Base-by-base conservation (phyloP, 2,113 vertebrate species). In the western clawed frog (Xenopus tropicalis) region DNA sequence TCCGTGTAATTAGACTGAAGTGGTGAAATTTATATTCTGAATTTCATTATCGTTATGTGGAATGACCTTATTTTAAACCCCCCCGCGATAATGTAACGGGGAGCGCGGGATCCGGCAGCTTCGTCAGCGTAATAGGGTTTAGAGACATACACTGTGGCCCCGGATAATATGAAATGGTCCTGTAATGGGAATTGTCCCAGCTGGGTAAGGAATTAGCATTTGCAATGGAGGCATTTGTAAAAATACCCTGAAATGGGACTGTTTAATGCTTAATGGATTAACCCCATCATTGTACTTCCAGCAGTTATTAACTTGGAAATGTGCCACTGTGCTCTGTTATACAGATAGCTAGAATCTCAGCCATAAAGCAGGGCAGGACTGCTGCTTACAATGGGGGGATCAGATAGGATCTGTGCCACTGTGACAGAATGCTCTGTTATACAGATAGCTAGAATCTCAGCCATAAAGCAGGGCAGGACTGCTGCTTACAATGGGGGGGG, bases 181-280 rank as follows among this genome's bases (percentile, higher is more conserved):
- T 7, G 43, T 73, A 73, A 68, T 68, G 56, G 65, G 56, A 58
- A 23, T 12, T 19, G 13, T 67, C 44, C 42, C 22, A 68, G 57
- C 44, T 74, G 66, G 7, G 25, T n/a, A 14, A 44, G 37, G 65
- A 68, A 74, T 68, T 74, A 66, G 72, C 63, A 66, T 61, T 23
- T 17, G 66, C 68, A 74, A 74, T 68, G 72, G 72, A 74, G 67
- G 14, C 4, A 3, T 64, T 25, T 71, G 44, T 25, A 52, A n/a
- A 13, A 37, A 7, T 42, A 48, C 58, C 14, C 17, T 61, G 58
- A 51, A 62, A 44, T 20, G 14, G 16, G 61, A 57, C 57, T 24
- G 42, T 16, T n/a, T 48, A 13, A 11, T 16, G 1, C 29, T n/a
- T 37, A 22, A 54, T 63, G 43, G 46, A 22, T 71, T 71, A 52